Conservation (phyloP, 2,888 invertebrate species). For the Rhagophthalmus giganteus region DNA sequence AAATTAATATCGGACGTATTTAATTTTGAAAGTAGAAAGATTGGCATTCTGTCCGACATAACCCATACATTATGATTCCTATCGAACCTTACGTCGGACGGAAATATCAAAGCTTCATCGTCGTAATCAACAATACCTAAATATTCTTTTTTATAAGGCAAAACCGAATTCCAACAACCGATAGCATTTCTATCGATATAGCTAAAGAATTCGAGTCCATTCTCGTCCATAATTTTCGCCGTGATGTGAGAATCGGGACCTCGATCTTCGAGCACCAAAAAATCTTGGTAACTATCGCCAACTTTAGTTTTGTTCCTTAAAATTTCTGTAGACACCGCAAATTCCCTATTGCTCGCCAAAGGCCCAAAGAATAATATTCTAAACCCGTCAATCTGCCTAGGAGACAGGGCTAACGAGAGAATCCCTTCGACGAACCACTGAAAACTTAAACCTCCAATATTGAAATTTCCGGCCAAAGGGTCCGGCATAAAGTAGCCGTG, state of each 20-base stretch:
- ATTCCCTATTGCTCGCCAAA: slow-evolving; percentile 76
- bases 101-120: slow-evolving; percentile 75
- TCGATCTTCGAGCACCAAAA: slow-evolving; percentile 66
- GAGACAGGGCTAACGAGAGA: slow-evolving; percentile 68
- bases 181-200: slow-evolving; percentile 80
- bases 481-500: slow-evolving; percentile 83
- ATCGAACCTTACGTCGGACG: slow-evolving; percentile 78
- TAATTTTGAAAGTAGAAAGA: slow-evolving; percentile 67
- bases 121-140: slow-evolving; percentile 74
- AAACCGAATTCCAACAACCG: slow-evolving; percentile 77
- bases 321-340: slow-evolving; percentile 75
- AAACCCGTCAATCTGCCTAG: slow-evolving; percentile 67
- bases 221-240: slow-evolving; percentile 71
- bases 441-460: slow-evolving; percentile 79
- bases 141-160: slow-evolving; percentile 67
- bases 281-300: slow-evolving; percentile 71
- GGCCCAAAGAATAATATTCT: slow-evolving; percentile 79
- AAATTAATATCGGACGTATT: slow-evolving; percentile 79
- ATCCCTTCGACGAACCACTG: slow-evolving; percentile 84
- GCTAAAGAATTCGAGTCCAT: slow-evolving; percentile 74
- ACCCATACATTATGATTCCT: slow-evolving; percentile 75
- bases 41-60: slow-evolving; percentile 80
- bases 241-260: slow-evolving; percentile 72
- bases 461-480: slow-evolving; percentile 76
- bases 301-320: slow-evolving; percentile 70